A percentile compares a stretch with the other conserved stretches of the same genome.
Evolutionary conservation across 2,888 invertebrate genomes (phyloP).

Genomic region (Biston betularia): DNA sequence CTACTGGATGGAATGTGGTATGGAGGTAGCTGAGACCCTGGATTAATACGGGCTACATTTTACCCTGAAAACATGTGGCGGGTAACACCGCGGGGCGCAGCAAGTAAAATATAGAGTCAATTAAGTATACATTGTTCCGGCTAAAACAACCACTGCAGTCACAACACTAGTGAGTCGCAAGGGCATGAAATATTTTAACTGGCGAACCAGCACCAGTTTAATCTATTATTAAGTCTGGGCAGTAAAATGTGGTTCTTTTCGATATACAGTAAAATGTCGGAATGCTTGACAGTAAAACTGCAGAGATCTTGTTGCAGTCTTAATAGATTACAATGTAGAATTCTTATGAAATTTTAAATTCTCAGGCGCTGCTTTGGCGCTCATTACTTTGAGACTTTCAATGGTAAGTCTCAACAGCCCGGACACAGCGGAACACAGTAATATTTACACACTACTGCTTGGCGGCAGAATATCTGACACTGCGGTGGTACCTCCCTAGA

Average conservation of each 20-base stretch:
- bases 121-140: constrained; percentile 21
- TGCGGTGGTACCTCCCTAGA: too few relatives aligned
- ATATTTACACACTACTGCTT: too few relatives aligned
- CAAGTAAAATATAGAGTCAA: too few relatives aligned
- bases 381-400: too few relatives aligned
- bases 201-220: constrained; percentile 53
- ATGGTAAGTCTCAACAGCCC: too few relatives aligned
- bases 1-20: too few relatives aligned
- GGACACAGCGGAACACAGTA: too few relatives aligned
- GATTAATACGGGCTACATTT: too few relatives aligned
- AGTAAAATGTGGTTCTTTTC: constrained; percentile 39
- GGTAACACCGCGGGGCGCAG: too few relatives aligned
- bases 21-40: too few relatives aligned
- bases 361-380: not conserved
- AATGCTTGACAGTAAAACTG: constrained; percentile 24
- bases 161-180: constrained; percentile 18
- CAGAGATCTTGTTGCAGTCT: constrained; percentile 18
- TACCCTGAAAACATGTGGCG: too few relatives aligned
- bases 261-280: constrained; percentile 28
- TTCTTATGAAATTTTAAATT: constrained; percentile 7
- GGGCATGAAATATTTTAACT: constrained; percentile 55
- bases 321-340: constrained; percentile 12
- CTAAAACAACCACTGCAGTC: constrained; percentile 24
- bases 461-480: too few relatives aligned
- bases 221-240: constrained; percentile 56